A percentile compares a stretch with the other conserved stretches of the same genome.
Conservation (phyloP, 2,113 vertebrate species). For the Leptodactylus fuscus region DNA sequence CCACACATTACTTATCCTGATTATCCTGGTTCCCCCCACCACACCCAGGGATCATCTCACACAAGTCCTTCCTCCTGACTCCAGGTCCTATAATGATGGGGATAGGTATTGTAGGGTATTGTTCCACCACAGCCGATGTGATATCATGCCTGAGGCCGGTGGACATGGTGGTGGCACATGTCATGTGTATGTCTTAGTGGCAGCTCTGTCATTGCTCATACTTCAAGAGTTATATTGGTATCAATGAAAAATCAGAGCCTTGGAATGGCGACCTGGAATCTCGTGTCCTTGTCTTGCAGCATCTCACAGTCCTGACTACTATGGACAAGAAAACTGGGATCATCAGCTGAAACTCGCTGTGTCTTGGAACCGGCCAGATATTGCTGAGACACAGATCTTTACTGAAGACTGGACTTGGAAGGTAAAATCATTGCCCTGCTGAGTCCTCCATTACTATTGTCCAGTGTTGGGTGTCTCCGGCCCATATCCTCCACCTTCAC, state of each 20-base stretch:
- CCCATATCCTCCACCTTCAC: too few species aligned
- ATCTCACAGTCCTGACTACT: slow-evolving; percentile 65
- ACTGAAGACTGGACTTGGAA: slow-evolving; percentile 80
- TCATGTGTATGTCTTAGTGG: not conserved
- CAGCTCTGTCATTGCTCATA: not conserved
- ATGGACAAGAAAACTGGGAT: slow-evolving; percentile 68
- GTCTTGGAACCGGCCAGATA: slow-evolving; percentile 80
- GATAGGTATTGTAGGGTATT: too few species aligned
- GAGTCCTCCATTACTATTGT: not conserved
- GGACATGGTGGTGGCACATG: not conserved
- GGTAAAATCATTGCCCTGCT: slow-evolving; percentile 61
- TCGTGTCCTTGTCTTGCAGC: slow-evolving; percentile 64
- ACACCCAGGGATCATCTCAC: too few species aligned
- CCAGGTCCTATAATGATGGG: too few species aligned
- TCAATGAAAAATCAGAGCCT: not conserved
- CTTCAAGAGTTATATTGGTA: not conserved
- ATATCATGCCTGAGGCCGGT: not conserved
- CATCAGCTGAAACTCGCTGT: slow-evolving; percentile 81
- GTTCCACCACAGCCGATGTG: not conserved
- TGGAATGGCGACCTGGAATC: not conserved
- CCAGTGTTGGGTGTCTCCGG: too few species aligned
- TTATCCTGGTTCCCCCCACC: too few species aligned
- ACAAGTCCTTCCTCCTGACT: too few species aligned
- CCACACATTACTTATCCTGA: too few species aligned
- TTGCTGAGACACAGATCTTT: slow-evolving; percentile 80